Base-by-base conservation (phyloP, 2,888 invertebrate genomes). In the Seira sanloemensis region DNA sequence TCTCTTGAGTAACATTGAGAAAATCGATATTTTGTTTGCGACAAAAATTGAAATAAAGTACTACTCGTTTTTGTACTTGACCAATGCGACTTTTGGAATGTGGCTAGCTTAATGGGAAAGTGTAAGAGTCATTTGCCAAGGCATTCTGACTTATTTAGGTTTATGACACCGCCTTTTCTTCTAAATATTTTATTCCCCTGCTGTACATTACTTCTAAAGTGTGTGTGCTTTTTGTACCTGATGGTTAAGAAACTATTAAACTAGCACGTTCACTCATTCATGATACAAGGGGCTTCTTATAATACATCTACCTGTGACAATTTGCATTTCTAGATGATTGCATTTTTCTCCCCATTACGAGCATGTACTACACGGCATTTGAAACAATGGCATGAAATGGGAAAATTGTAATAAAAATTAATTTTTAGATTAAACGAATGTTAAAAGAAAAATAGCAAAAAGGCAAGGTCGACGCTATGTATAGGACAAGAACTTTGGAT, bases 1-100 rank as follows among this genome's bases (percentile, higher is more conserved):
- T 65, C 65, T 19, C 23, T 37, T 2, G 37, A 62, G 16, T 2
- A 50, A n/a, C n/a, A n/a, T n/a, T n/a, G n/a, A 50, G 66, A 2
- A 54, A 72, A 79, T 73, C 58, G 58, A 79, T 66, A 73, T 79
- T n/a, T n/a, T 79, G 78, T 68, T 77, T 79, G 73, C 26, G 73
- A 72, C 78, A 79, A 50, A 79, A 73, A 73, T 72, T 66, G 72
- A 72, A 79, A 58, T 67, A 74, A 65, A 65, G 19, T 25, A 54
- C 37, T 37, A 26, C 26, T 68, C 1, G 26, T 26, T 26, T 18
- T 26, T 27, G 27, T 27, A 7, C 24, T 16, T 68, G 26, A n/a
- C 26, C 16, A 24, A 18, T 26, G 2, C 68, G 27, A 50, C 2
- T 50, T 50, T 50, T 50, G 50, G 2, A 37, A 37, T 50, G 16